Base-by-base conservation (phyloP, 2,888 invertebrate genomes). In the Electrophaes corylata region DNA sequence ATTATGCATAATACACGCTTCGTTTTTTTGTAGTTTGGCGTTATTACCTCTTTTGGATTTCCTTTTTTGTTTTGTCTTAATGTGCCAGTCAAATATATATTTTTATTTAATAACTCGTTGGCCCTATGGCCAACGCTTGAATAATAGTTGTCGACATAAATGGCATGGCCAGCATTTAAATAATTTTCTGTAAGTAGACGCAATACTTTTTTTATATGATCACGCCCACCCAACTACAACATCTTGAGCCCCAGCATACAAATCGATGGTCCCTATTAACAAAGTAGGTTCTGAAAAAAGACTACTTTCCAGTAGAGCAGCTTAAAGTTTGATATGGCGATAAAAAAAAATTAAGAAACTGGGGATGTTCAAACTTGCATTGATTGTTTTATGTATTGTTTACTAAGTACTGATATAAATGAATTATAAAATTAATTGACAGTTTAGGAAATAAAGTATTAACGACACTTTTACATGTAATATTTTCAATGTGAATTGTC, bases 241-340 rank as follows among this genome's bases (percentile, higher is more conserved):
- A 33, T 57, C 63, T 48, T 48, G 48, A 12, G 57, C 40, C 31
- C 52, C 66, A 45, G 65, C 67, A 54, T 69, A 69, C 40, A 67
- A 48, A n/a, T n/a, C n/a, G n/a, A n/a, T n/a, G n/a, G n/a, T n/a
- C n/a, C n/a, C n/a, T n/a, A n/a, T n/a, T n/a, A n/a, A n/a, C n/a
- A n/a, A n/a, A n/a, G n/a, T n/a, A n/a, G n/a, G n/a, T n/a, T n/a
- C n/a, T n/a, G n/a, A n/a, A n/a, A n/a, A n/a, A n/a, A n/a, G n/a
- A n/a, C n/a, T n/a, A n/a, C n/a, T n/a, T n/a, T n/a, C n/a, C n/a
- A n/a, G n/a, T n/a, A n/a, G n/a, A n/a, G n/a, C n/a, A n/a, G n/a
- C n/a, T n/a, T n/a, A n/a, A n/a, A n/a, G n/a, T n/a, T n/a, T n/a
- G n/a, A n/a, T n/a, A n/a, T n/a, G n/a, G n/a, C n/a, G n/a, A n/a